Base-by-base conservation (phyloP, 2,797 vertebrate genomes). In the Lithobates pipiens region DNA sequence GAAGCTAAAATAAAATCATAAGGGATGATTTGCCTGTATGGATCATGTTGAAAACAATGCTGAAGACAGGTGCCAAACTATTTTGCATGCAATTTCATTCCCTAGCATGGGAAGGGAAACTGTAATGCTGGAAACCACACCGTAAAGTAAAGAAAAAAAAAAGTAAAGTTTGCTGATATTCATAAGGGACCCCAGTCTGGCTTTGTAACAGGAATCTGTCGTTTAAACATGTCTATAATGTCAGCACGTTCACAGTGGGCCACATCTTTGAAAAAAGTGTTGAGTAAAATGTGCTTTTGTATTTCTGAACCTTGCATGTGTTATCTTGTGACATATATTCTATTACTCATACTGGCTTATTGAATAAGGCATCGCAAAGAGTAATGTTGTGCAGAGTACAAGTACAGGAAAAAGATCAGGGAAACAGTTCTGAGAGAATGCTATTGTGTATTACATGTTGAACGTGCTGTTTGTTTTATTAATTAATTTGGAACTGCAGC, bases 71-170 rank as follows among this genome's bases (percentile, higher is more conserved):
- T 86, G 85, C 85, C 85, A 86, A 86, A 82, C 54, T 77, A 83
- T 77, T 82, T 86, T 78, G 85, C 80, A 82, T 86, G 85, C 85
- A 73, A 77, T 83, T 72, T 77, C 36, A 39, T 78, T 86, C 44
- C 80, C 39, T 73, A 82, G 75, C 80, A 82, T 83, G 80, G 80
- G 80, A 86, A 86, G 68, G 80, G 75, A 83, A 82, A 78, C 34
- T 70, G 44, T 83, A 73, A 82, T 44, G 25, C 82, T 86, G 80
- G 54, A 82, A 82, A 86, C 36, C 68, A 86, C 61, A 80, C 25
- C 18, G n/a, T 72, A 76, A 63, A 69, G 74, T 16, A 23, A 65
- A 77, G n/a, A 75, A 77, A 65, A 61, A 80, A 75, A 13, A 10
- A 39, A 10, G 10, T 65, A 73, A 67, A 29, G 18, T 61, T 70